phyloP scores from a whole-genome alignment of 1,140 invertebrate species.

The Sycophila sp. region DNA sequence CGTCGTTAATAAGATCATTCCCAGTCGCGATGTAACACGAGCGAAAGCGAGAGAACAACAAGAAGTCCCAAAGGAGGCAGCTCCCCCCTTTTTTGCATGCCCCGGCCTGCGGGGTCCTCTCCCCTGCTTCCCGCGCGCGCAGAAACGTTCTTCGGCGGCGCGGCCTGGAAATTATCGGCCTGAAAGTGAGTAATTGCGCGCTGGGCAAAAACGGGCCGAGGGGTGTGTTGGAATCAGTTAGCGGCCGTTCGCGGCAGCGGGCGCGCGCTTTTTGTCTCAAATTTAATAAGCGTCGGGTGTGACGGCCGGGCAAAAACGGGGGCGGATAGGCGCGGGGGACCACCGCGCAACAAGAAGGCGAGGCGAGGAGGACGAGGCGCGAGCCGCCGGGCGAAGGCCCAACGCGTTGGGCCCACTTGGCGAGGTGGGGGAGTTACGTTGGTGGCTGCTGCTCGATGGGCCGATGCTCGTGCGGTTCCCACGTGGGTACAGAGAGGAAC shows the following conservation, averaged over 20 bases:
- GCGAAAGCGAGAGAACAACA: too few relatives aligned
- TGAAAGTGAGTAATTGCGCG: constrained; percentile 37
- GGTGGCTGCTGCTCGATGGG: not conserved
- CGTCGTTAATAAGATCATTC: constrained; percentile 9
- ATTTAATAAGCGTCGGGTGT: constrained; percentile 54
- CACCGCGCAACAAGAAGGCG: not conserved
- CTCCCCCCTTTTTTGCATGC: not conserved
- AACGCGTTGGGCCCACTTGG: not conserved
- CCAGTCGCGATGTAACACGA: too few relatives aligned
- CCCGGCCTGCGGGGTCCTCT: not conserved
- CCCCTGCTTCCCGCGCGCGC: too few relatives aligned
- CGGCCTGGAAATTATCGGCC: constrained; percentile 21
- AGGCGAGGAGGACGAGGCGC: not conserved
- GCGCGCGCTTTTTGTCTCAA: constrained; percentile 40
- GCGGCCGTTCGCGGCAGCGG: constrained; percentile 24
- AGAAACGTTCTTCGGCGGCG: too few relatives aligned
- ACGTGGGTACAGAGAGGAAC: constrained; percentile 39
- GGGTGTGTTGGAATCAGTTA: constrained; percentile 43
- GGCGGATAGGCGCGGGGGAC: not conserved
- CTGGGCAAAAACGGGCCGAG: constrained; percentile 19
- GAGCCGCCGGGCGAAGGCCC: not conserved
- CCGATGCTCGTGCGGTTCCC: constrained; percentile 41
- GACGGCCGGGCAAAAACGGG: constrained; percentile 45
- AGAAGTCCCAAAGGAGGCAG: too few relatives aligned
- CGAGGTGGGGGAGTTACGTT: not conserved